phyloP scores from a whole-genome alignment of 1,140 invertebrate genomes.

The Bemisia tabaci region DNA sequence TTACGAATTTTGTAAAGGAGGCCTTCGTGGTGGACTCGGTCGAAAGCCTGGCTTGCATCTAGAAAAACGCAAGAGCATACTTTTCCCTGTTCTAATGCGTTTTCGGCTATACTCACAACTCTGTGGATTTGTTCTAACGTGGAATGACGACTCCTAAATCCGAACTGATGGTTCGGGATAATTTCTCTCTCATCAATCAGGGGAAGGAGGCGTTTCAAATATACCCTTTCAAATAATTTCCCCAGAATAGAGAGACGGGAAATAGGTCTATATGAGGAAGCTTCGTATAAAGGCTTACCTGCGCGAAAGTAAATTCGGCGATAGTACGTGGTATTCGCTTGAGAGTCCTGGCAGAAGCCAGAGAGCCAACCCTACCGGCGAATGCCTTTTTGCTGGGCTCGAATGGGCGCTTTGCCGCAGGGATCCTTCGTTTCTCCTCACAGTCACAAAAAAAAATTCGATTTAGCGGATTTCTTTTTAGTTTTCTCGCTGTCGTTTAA shows the following conservation, averaged over 20 bases:
- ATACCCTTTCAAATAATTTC: constrained; percentile 24
- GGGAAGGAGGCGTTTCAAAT: constrained; percentile 25
- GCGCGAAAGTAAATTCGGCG: no score
- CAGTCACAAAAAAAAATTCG: no score
- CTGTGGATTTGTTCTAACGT: constrained; percentile 1
- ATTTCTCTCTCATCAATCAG: no score
- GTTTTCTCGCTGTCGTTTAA: no score
- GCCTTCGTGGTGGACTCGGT: no score
- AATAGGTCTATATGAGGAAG: constrained; percentile 26
- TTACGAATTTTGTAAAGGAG: constrained; percentile 3
- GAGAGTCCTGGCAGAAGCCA: no score
- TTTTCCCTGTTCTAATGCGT: neutral
- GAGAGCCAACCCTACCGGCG: no score
- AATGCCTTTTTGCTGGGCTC: no score
- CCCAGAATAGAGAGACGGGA: constrained; percentile 23
- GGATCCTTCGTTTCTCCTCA: no score
- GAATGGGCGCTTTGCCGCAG: no score
- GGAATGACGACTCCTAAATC: neutral
- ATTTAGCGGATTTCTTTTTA: no score
- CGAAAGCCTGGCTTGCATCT: constrained; percentile 26
- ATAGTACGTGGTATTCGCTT: no score
- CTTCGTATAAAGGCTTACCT: constrained; percentile 23
- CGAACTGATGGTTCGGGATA: constrained; percentile 19
- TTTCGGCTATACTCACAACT: neutral
- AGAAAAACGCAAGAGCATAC: constrained; percentile 24